Conservation (phyloP, 2,888 invertebrate species). For the Diaperis boleti region DNA sequence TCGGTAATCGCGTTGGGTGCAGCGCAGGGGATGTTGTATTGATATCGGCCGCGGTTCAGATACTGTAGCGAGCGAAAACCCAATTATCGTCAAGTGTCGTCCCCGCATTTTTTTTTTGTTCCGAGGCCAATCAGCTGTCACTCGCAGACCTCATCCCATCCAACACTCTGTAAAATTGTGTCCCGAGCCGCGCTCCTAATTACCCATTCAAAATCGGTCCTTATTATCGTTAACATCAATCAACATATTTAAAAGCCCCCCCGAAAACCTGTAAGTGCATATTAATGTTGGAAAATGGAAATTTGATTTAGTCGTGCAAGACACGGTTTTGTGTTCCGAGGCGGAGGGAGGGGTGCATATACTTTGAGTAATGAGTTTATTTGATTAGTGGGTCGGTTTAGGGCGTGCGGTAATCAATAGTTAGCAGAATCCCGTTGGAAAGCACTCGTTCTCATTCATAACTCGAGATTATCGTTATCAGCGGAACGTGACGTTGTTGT, state of each 20-base stretch:
- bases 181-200: neutral
- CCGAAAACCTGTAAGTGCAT: constrained; percentile 15
- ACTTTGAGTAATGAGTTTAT: constrained; percentile 33
- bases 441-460: neutral
- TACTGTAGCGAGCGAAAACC: too few relatives aligned
- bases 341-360: constrained; percentile 25
- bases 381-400: constrained; percentile 29
- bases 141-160: neutral
- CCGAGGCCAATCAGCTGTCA: too few relatives aligned
- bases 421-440: constrained; percentile 12
- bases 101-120: too few relatives aligned
- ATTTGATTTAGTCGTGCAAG: constrained; percentile 25
- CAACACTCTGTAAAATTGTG: too few relatives aligned
- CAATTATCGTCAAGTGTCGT: too few relatives aligned
- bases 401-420: constrained; percentile 29
- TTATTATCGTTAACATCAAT: constrained; percentile 29
- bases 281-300: constrained; percentile 23
- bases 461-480: constrained; percentile 14
- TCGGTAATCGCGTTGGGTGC: too few relatives aligned
- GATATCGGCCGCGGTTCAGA: neutral
- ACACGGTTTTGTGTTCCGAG: constrained; percentile 17
- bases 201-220: constrained; percentile 12
- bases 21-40: too few relatives aligned
- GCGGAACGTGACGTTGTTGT: constrained; percentile 1
- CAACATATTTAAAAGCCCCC: constrained; percentile 16